A percentile compares a stretch with the other conserved stretches of the same genome.
Conservation (phyloP, 2,797 vertebrate genomes). For the Eleutherodactylus coqui region DNA sequence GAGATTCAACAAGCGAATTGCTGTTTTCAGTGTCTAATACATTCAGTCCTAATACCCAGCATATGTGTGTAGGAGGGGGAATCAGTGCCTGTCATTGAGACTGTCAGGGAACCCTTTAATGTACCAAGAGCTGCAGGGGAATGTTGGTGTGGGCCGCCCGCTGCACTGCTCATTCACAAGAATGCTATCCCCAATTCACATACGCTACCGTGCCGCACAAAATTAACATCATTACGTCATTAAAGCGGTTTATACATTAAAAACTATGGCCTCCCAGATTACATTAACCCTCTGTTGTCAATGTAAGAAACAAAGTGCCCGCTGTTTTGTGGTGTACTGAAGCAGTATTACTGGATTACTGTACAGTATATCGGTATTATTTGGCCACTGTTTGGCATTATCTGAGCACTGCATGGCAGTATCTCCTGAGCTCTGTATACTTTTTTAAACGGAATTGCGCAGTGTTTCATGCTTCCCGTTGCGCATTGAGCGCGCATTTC, state of each 20-base stretch:
- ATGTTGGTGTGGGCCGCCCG: conserved; percentile 32
- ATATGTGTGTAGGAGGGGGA: conserved; percentile 49
- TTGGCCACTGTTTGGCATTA: too few relatives aligned
- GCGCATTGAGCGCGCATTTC: too few relatives aligned
- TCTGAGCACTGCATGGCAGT: too few relatives aligned
- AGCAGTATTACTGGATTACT: too few relatives aligned
- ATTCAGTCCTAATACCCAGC: background rate
- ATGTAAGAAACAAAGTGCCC: too few relatives aligned
- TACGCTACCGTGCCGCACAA: background rate
- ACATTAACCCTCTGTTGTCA: too few relatives aligned
- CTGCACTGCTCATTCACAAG: conserved; percentile 9
- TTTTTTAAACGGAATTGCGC: too few relatives aligned
- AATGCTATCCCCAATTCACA: background rate
- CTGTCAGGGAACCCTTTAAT: conserved; percentile 21
- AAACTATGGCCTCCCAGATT: too few relatives aligned
- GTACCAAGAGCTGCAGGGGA: background rate
- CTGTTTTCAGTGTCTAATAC: conserved; percentile 35
- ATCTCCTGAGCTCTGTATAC: too few relatives aligned
- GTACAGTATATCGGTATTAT: too few relatives aligned
- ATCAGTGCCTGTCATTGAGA: conserved; percentile 8
- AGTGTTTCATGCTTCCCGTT: too few relatives aligned
- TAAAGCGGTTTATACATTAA: background rate
- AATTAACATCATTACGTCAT: background rate
- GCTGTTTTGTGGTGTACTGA: too few relatives aligned
- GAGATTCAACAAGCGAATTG: conserved; percentile 5